These are phyloP conservation scores for Anhinga rufa DNA, from an alignment of 2,113 vertebrate genomes.

Conservation along the genomic window DNA sequence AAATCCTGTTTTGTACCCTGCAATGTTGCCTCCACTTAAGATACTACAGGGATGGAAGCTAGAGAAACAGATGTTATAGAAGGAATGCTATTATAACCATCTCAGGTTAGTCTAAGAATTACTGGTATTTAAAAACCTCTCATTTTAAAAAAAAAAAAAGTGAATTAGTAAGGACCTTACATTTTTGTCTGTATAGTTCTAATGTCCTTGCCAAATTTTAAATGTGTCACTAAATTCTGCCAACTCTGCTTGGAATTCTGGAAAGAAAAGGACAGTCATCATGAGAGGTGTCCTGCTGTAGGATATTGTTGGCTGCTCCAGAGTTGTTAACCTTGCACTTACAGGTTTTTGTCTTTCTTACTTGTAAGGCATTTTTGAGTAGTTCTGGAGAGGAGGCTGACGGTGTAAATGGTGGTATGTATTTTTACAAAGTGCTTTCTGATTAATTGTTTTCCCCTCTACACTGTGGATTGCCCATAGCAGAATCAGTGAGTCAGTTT, in stretches of 20 bases:
- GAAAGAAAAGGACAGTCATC: background rate
- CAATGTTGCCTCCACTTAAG: background rate
- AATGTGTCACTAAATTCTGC: background rate
- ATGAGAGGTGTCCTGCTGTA: background rate
- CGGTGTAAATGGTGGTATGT: background rate
- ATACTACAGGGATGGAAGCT: background rate
- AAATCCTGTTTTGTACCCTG: constrained; percentile 1
- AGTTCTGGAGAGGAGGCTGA: background rate
- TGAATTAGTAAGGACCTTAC: background rate
- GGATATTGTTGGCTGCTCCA: background rate
- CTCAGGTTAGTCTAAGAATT: background rate
- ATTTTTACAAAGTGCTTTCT: background rate
- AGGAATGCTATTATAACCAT: background rate
- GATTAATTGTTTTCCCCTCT: background rate
- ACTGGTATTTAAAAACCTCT: background rate
- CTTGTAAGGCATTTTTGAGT: background rate
- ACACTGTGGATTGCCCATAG: background rate
- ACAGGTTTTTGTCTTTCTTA: background rate
- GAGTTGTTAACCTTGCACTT: background rate
- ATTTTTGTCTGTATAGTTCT: background rate
- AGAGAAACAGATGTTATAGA: background rate
- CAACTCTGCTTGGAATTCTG: background rate
- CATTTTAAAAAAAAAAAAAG: background rate
- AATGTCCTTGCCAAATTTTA: background rate
- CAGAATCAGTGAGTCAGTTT: background rate